A percentile compares a stretch with the other conserved stretches of the same genome.
These are phyloP conservation scores for Gastrophryne carolinensis DNA, from an alignment of 2,797 vertebrate species.

Conservation along the genomic window DNA sequence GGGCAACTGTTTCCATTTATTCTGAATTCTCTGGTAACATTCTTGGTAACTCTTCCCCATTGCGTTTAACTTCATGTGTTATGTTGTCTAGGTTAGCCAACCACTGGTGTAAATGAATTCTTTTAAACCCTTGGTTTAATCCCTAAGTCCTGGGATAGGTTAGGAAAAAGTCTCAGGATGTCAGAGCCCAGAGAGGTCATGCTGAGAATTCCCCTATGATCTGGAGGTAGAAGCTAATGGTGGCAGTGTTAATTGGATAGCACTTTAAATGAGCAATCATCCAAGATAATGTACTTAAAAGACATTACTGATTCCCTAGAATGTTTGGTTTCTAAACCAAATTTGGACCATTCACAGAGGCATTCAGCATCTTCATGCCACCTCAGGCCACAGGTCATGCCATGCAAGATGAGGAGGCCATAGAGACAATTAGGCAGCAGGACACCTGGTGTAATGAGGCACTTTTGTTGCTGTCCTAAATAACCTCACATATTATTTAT, in stretches of 20 bases:
- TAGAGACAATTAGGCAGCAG: not conserved
- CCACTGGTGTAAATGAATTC: constrained; percentile 29
- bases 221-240: not conserved
- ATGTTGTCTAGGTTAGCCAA: not conserved
- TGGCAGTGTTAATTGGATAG: constrained; percentile 23
- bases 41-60: no score
- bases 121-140: constrained; percentile 36
- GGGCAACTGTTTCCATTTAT: no score
- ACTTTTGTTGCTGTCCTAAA: no score
- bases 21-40: no score
- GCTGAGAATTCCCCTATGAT: constrained; percentile 21
- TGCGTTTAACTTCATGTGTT: no score
- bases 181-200: constrained; percentile 14
- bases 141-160: constrained; percentile 15
- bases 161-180: constrained; percentile 23
- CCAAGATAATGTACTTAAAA: not conserved
- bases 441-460: no score
- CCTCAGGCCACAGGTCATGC: not conserved
- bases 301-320: not conserved
- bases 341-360: not conserved
- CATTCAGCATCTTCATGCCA: not conserved
- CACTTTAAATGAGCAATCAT: not conserved
- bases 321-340: not conserved
- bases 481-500: no score
- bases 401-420: not conserved